Percentiles rank a stretch among this genome's conserved stretches.
Evolutionary conservation across 2,888 invertebrate species (phyloP).

Genomic region (Calameuta pallipes): DNA sequence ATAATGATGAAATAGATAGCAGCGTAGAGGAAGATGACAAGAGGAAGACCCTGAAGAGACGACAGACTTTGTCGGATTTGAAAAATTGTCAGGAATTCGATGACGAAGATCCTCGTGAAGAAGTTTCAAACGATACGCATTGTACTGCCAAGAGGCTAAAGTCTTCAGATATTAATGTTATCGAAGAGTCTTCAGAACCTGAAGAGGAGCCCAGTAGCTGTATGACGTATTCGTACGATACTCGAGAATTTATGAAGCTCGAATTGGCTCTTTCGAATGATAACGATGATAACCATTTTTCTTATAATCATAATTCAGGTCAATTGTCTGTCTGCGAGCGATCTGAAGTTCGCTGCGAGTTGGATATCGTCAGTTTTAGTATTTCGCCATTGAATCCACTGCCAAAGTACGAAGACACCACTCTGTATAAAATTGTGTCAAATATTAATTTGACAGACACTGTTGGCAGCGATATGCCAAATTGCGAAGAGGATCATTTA

Average conservation of each 20-base stretch:
- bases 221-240: conserved; percentile 47
- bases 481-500: no score
- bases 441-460: conserved; percentile 38
- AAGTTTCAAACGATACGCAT: neutral
- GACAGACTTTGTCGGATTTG: no score
- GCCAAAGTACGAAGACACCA: conserved; percentile 45
- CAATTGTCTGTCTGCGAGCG: no score
- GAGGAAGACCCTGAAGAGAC: no score
- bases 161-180: no score
- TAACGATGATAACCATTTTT: conserved; percentile 8
- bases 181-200: neutral
- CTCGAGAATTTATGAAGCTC: conserved; percentile 47
- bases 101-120: neutral
- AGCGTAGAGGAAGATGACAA: neutral
- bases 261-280: conserved; percentile 31
- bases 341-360: neutral
- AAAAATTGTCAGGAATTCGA: conserved; percentile 3
- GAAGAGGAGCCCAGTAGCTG: conserved; percentile 3
- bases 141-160: neutral
- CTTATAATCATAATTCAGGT: no score
- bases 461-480: neutral
- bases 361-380: neutral
- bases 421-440: conserved; percentile 40
- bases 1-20: neutral
- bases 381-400: conserved; percentile 27